phyloP scores from a whole-genome alignment of 2,797 vertebrate species.

The Parambassis ranga region DNA sequence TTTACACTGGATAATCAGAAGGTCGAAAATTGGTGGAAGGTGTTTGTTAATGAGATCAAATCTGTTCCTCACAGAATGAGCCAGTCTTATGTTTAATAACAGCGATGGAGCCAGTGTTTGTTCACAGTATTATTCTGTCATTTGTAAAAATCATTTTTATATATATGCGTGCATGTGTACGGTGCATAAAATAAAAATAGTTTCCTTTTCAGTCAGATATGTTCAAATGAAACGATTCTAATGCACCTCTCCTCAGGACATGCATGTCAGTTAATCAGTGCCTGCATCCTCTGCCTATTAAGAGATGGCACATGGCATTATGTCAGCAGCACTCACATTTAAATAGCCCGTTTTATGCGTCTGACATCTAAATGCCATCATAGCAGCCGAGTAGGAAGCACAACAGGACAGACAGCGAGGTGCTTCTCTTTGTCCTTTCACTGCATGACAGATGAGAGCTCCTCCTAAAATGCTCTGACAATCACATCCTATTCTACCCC shows the following conservation, averaged over 20 bases:
- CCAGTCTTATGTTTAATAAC: not conserved
- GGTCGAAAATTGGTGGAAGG: no score
- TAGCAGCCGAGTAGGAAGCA: slow-evolving; percentile 38
- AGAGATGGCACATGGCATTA: slow-evolving; percentile 54
- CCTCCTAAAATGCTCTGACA: slow-evolving; percentile 37
- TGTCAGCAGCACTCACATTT: slow-evolving; percentile 52
- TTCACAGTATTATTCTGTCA: no score
- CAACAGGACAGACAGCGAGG: slow-evolving; percentile 30
- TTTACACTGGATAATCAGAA: no score
- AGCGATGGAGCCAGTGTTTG: not conserved
- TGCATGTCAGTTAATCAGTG: slow-evolving; percentile 43
- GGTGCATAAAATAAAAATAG: not conserved
- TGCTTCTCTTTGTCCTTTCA: slow-evolving; percentile 61
- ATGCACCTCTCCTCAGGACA: not conserved
- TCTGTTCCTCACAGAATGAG: not conserved
- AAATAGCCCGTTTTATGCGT: slow-evolving; percentile 67
- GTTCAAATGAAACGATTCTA: slow-evolving; percentile 19
- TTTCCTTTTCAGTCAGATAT: not conserved
- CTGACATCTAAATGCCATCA: slow-evolving; percentile 67
- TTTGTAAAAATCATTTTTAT: no score
- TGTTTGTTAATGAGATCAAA: not conserved
- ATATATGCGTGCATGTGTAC: no score
- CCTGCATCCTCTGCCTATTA: slow-evolving; percentile 32
- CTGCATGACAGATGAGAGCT: slow-evolving; percentile 52
- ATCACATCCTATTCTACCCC: slow-evolving; percentile 34